Conservation (phyloP, 2,797 vertebrate genomes). For the Macrochelys suwanniensis region DNA sequence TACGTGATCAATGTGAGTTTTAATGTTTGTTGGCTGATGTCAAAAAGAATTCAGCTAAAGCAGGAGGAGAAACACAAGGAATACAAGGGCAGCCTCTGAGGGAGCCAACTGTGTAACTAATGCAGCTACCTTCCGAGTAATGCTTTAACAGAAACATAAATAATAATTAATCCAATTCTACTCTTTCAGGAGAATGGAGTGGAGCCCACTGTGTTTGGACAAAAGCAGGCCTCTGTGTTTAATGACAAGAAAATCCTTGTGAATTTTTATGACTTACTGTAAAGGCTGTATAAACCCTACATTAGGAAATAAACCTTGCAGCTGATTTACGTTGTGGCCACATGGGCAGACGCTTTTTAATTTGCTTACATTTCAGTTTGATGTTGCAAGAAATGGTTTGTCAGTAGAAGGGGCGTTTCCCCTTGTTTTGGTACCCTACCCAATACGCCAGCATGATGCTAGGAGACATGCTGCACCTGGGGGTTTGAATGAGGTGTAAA, state of each 20-base stretch:
- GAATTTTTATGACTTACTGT: constrained; percentile 18
- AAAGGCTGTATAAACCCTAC: neutral
- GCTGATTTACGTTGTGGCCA: neutral
- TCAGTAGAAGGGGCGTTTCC: neutral
- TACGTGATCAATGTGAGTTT: constrained; percentile 20
- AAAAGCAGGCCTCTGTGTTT: neutral
- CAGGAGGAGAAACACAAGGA: constrained; percentile 34
- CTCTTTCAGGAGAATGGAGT: constrained; percentile 19
- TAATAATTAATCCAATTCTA: constrained; percentile 58
- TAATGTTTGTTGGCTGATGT: constrained; percentile 2
- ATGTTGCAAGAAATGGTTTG: neutral
- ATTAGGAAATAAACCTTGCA: neutral
- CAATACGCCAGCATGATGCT: neutral
- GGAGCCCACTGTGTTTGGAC: constrained; percentile 12
- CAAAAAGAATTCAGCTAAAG: constrained; percentile 21
- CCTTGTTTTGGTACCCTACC: rapidly evolving
- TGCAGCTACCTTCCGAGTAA: constrained; percentile 24
- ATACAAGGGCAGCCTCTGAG: constrained; percentile 14
- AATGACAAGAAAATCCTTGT: constrained; percentile 49
- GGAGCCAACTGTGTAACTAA: constrained; percentile 39
- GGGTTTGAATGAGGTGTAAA: neutral
- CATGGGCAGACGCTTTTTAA: rapidly evolving
- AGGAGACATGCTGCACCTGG: neutral
- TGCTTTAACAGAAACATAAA: constrained; percentile 15
- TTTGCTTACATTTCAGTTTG: rapidly evolving